Percentiles rank a stretch among this genome's conserved stretches.
phyloP scores from a whole-genome alignment of 1,140 invertebrate species.

The Lepidurus couesii region DNA sequence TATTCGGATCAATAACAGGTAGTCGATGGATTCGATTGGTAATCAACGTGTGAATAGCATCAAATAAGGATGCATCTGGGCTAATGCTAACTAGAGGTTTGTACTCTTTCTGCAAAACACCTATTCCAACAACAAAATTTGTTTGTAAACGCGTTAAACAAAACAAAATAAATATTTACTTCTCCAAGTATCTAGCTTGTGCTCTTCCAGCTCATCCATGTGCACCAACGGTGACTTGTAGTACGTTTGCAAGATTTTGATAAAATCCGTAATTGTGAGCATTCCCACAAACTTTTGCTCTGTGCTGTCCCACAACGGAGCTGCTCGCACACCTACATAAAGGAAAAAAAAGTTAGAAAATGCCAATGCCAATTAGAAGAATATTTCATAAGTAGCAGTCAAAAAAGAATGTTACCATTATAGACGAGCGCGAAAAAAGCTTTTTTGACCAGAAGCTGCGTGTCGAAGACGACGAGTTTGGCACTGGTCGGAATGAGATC shows the following conservation, averaged over 20 bases:
- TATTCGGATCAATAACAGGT: conserved; percentile 89
- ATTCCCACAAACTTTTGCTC: conserved; percentile 91
- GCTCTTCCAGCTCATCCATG: conserved; percentile 96
- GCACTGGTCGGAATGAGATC: conserved; percentile 98
- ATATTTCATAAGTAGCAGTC: conserved; percentile 4
- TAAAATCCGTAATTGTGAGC: conserved; percentile 99
- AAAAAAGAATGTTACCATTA: conserved; percentile 68
- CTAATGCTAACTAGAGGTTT: conserved; percentile 78
- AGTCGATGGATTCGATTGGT: conserved; percentile 92
- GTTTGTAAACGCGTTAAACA: conserved; percentile 25
- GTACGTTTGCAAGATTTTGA: conserved; percentile 91
- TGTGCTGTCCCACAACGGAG: conserved; percentile 91
- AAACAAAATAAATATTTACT: conserved; percentile 51
- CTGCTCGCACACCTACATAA: conserved; percentile 79
- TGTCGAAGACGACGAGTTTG: conserved; percentile 98
- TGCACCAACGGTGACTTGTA: conserved; percentile 84
- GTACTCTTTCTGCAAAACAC: conserved; percentile 71
- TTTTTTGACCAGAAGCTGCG: conserved; percentile 96
- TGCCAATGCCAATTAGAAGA: not conserved
- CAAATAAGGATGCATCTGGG: conserved; percentile 82
- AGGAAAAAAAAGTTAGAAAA: conserved; percentile 28
- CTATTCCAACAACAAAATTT: conserved; percentile 47
- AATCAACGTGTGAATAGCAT: conserved; percentile 86
- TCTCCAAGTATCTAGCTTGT: conserved; percentile 93
- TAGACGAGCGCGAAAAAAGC: conserved; percentile 98